phyloP scores from a whole-genome alignment of 2,797 vertebrate species.

The Melanotaenia trifasciata region DNA sequence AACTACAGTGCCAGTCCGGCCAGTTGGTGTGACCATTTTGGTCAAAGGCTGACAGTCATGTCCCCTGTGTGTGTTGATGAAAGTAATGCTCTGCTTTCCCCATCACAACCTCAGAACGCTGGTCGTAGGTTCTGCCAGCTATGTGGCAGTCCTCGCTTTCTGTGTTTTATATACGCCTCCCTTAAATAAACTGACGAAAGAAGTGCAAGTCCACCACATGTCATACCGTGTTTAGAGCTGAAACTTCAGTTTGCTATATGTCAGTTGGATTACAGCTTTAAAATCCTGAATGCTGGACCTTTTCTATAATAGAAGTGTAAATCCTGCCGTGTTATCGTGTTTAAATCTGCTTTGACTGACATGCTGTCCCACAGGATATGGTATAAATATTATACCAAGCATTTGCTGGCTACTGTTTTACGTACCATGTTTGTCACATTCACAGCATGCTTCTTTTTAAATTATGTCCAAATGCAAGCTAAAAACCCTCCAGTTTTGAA shows the following conservation, averaged over 20 bases:
- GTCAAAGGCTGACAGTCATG: constrained; percentile 79
- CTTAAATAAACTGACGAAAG: constrained; percentile 83
- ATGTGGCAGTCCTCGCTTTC: constrained; percentile 70
- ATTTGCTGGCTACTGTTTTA: constrained; percentile 59
- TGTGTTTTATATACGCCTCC: constrained; percentile 80
- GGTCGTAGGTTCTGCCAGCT: constrained; percentile 73
- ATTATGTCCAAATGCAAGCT: constrained; percentile 26
- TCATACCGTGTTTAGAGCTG: constrained; percentile 67
- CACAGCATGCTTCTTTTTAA: constrained; percentile 31
- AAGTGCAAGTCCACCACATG: constrained; percentile 71
- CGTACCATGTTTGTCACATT: constrained; percentile 31
- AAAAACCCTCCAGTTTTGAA: not conserved
- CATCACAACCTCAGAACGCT: constrained; percentile 81
- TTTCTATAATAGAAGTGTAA: constrained; percentile 58
- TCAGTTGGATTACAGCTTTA: constrained; percentile 51
- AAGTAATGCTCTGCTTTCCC: constrained; percentile 76
- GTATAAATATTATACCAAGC: constrained; percentile 62
- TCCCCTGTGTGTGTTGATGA: constrained; percentile 78
- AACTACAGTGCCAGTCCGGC: constrained; percentile 80
- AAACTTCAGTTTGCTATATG: constrained; percentile 51
- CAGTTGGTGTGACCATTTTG: constrained; percentile 82
- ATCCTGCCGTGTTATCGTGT: constrained; percentile 49
- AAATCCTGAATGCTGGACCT: constrained; percentile 38
- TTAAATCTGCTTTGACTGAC: constrained; percentile 55
- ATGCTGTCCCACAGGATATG: constrained; percentile 11